Conservation (phyloP, 2,113 vertebrate species). For the Eubucco bourcierii region DNA sequence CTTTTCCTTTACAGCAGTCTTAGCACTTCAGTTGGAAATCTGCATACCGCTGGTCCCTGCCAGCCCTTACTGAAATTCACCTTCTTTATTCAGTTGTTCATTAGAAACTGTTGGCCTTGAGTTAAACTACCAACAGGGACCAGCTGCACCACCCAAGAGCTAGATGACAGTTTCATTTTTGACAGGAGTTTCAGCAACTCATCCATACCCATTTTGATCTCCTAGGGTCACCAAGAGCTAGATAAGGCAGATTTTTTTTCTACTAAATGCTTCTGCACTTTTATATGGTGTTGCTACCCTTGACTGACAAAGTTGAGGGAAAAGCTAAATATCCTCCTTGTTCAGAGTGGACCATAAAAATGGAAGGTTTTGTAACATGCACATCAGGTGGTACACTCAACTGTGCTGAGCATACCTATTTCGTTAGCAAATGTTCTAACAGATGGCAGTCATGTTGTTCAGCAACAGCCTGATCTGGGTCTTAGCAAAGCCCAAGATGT, state of each 20-base stretch:
- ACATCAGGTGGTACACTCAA: background rate
- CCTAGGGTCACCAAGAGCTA: background rate
- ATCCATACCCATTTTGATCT: background rate
- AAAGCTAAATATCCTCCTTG: background rate
- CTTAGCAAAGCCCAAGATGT: background rate
- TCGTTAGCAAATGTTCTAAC: conserved; percentile 10
- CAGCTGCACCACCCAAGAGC: background rate
- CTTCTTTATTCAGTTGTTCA: background rate
- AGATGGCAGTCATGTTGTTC: conserved; percentile 32
- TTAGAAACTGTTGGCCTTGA: background rate
- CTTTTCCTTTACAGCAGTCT: background rate
- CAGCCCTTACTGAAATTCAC: background rate
- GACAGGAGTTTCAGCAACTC: background rate
- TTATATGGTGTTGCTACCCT: background rate
- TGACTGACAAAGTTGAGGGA: background rate
- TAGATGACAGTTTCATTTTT: background rate
- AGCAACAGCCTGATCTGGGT: background rate
- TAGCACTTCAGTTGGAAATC: background rate
- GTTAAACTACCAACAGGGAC: background rate
- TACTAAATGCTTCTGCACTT: background rate
- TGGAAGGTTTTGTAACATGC: background rate
- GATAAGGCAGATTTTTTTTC: background rate
- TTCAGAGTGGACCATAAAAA: background rate
- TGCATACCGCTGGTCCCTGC: background rate
- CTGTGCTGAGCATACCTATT: background rate